These are phyloP conservation scores for Drosophila varians DNA, from an alignment of 1,140 invertebrate species.

Conservation along the genomic window DNA sequence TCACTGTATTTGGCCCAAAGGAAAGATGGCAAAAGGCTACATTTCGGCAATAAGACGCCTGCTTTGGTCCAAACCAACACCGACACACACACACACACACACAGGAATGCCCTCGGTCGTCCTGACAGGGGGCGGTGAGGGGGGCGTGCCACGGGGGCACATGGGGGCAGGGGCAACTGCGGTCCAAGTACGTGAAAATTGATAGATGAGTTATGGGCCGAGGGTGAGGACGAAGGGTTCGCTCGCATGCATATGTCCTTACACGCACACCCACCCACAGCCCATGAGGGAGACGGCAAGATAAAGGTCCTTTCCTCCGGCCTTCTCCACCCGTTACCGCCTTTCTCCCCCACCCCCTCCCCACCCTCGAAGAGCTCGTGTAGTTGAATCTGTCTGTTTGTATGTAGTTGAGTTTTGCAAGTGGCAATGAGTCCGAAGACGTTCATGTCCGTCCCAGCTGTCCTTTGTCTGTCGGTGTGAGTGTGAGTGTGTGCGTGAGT, in stretches of 20 bases:
- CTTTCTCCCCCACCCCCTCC: too few relatives aligned
- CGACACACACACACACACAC: slow-evolving; percentile 33
- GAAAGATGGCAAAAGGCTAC: slow-evolving; percentile 63
- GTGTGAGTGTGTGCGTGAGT: slow-evolving; percentile 14
- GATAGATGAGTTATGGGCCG: slow-evolving; percentile 82
- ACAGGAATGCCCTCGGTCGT: slow-evolving; percentile 13
- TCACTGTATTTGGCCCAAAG: slow-evolving; percentile 49
- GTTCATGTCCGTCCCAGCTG: slow-evolving; percentile 62
- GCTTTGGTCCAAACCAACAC: slow-evolving; percentile 49
- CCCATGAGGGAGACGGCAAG: slow-evolving; percentile 12
- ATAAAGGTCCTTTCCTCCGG: slow-evolving; percentile 17
- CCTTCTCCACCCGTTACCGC: too few relatives aligned
- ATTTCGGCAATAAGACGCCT: slow-evolving; percentile 80
- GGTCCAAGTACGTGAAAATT: slow-evolving; percentile 83
- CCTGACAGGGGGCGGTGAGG: background rate
- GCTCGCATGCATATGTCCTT: slow-evolving; percentile 74
- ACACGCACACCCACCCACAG: slow-evolving; percentile 38
- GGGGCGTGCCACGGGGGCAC: slow-evolving; percentile 1
- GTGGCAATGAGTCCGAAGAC: slow-evolving; percentile 81
- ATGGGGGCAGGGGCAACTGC: slow-evolving; percentile 45
- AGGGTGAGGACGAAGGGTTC: slow-evolving; percentile 48
- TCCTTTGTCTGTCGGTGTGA: slow-evolving; percentile 29
- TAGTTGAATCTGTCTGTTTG: slow-evolving; percentile 33
- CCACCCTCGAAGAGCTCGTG: slow-evolving; percentile 11
- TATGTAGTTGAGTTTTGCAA: slow-evolving; percentile 69